Percentiles rank a stretch among this genome's conserved stretches.
phyloP scores from a whole-genome alignment of 2,113 vertebrate species.

The Phasianus colchicus region DNA sequence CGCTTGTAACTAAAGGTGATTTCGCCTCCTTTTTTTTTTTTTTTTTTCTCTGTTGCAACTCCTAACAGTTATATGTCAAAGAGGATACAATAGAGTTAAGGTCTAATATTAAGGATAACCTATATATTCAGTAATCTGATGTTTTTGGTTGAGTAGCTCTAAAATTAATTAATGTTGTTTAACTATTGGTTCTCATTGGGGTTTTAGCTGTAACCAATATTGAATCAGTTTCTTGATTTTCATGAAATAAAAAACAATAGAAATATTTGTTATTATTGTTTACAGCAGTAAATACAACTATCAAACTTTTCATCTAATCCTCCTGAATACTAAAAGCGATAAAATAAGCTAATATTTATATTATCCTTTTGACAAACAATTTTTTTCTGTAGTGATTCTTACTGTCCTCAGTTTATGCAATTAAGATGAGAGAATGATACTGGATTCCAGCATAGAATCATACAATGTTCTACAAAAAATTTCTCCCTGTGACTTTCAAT shows the following conservation, averaged over 20 bases:
- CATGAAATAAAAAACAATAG: neutral
- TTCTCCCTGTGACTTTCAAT: neutral
- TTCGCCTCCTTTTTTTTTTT: neutral
- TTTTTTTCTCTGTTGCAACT: neutral
- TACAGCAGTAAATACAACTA: neutral
- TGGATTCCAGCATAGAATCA: neutral
- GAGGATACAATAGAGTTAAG: neutral
- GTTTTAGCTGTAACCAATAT: neutral
- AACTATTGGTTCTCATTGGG: neutral
- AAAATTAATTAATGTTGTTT: neutral
- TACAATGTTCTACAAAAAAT: neutral
- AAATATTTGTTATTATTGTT: neutral
- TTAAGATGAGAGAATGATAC: neutral
- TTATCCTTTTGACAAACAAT: neutral
- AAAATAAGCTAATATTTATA: neutral
- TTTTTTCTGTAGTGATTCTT: neutral
- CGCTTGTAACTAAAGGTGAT: fast-evolving
- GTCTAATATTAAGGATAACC: neutral
- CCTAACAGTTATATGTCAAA: neutral
- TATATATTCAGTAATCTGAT: neutral
- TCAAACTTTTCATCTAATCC: neutral
- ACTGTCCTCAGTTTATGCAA: neutral
- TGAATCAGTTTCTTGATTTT: neutral
- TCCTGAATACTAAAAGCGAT: neutral
- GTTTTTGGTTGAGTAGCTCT: neutral